These are phyloP conservation scores for Nannospalax galili DNA, from an alignment of 2,113 vertebrate genomes.

Conservation along the genomic window DNA sequence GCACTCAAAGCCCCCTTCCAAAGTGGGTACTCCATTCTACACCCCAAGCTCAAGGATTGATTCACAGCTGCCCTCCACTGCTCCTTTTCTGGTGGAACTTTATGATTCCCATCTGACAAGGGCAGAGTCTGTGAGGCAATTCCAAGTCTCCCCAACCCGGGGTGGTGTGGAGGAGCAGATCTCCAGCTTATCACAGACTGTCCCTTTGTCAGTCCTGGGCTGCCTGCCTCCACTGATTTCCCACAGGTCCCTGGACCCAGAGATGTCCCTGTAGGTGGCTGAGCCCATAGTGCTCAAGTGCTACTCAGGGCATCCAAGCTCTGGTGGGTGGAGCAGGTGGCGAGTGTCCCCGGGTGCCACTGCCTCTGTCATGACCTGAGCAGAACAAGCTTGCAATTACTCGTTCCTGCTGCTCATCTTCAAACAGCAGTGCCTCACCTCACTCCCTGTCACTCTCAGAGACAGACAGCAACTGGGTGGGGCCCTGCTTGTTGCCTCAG, in stretches of 20 bases:
- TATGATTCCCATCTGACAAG: too few relatives aligned
- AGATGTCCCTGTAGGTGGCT: rapidly evolving
- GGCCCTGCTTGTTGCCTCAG: neutral
- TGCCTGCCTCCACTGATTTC: neutral
- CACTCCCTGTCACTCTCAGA: constrained; percentile 1
- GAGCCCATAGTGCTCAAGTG: too few relatives aligned
- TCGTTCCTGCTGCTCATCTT: neutral
- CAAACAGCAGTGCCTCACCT: neutral
- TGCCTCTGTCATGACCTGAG: neutral
- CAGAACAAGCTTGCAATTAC: neutral
- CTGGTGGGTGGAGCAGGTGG: neutral
- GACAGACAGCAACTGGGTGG: neutral
- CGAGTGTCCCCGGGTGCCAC: neutral
- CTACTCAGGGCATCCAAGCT: neutral
- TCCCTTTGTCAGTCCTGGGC: neutral
- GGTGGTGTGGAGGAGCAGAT: neutral
- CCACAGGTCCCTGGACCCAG: neutral
- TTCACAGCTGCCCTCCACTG: neutral
- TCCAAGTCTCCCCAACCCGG: neutral
- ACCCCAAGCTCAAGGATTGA: neutral
- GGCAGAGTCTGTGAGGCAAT: neutral
- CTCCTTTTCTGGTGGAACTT: neutral
- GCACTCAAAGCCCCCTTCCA: too few relatives aligned
- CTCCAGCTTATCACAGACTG: neutral
- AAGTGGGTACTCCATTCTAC: neutral